A percentile compares a stretch with the other conserved stretches of the same genome.
These are phyloP conservation scores for Noctua comes DNA, from an alignment of 2,888 invertebrate species.

Conservation along the genomic window DNA sequence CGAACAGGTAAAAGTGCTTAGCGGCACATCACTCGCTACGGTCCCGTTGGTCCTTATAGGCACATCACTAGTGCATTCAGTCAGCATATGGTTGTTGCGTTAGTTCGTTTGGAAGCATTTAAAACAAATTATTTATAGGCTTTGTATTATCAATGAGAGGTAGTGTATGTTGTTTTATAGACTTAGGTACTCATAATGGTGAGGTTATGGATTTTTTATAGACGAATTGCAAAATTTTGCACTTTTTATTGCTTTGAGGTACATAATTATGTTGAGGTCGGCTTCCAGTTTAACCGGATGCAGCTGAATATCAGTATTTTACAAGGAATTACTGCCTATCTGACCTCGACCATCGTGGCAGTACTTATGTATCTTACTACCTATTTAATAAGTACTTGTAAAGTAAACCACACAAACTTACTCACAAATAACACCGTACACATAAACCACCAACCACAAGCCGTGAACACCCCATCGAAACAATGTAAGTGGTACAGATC, in stretches of 20 bases:
- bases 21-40: conserved; percentile 15
- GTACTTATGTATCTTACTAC: too few relatives aligned
- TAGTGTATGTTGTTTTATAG: neutral
- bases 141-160: neutral
- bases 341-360: too few relatives aligned
- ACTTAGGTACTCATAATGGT: neutral
- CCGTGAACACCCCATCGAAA: neutral
- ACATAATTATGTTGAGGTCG: too few relatives aligned
- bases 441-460: neutral
- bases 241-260: neutral
- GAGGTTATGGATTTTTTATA: neutral
- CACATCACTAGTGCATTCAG: conserved; percentile 18
- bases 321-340: too few relatives aligned
- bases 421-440: neutral
- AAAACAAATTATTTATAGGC: neutral
- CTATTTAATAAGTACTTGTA: too few relatives aligned
- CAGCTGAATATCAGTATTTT: too few relatives aligned
- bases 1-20: conserved; percentile 47
- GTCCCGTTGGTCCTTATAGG: neutral
- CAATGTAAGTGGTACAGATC: conserved; percentile 24
- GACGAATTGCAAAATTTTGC: neutral
- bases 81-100: neutral
- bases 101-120: neutral
- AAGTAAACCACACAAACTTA: too few relatives aligned
- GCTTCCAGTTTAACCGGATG: too few relatives aligned